Evolutionary conservation across 23 tunicate species (phyloP).

Genomic region (Styela clava): DNA sequence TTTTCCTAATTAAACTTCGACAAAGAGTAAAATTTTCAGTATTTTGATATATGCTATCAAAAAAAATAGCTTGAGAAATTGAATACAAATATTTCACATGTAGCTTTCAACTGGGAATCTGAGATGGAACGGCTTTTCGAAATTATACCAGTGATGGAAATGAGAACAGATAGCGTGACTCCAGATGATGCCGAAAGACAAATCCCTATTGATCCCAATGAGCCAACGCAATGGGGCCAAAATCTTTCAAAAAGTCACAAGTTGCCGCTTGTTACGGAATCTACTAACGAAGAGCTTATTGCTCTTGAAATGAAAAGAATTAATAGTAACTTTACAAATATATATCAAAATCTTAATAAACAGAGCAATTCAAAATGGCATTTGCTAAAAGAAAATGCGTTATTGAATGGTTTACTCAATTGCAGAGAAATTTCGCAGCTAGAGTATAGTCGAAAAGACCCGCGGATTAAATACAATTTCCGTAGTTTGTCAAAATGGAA

Average conservation of each 20-base stretch:
- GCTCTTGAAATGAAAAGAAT: background rate
- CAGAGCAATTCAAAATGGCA: background rate
- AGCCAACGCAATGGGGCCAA: background rate
- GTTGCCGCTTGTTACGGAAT: conserved; percentile 2
- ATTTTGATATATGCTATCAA: no score
- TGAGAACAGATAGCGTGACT: background rate
- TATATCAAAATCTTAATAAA: background rate
- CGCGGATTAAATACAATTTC: conserved; percentile 13
- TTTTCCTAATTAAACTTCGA: no score
- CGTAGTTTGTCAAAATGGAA: conserved; percentile 13
- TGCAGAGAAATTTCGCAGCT: conserved; percentile 4
- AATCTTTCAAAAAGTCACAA: background rate
- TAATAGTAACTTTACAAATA: background rate
- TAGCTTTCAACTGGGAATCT: conserved; percentile 28
- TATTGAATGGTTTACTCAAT: background rate
- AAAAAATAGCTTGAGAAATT: no score
- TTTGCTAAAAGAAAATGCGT: background rate
- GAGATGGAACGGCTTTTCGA: conserved; percentile 18
- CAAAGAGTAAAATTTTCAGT: no score
- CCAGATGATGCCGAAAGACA: background rate
- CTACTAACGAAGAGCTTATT: background rate
- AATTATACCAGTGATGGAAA: conserved; percentile 17
- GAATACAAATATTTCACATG: no score
- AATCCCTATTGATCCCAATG: background rate
- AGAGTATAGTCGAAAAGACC: background rate